Evolutionary conservation across 2,888 invertebrate genomes (phyloP).

Genomic region (Drosophila borealis): DNA sequence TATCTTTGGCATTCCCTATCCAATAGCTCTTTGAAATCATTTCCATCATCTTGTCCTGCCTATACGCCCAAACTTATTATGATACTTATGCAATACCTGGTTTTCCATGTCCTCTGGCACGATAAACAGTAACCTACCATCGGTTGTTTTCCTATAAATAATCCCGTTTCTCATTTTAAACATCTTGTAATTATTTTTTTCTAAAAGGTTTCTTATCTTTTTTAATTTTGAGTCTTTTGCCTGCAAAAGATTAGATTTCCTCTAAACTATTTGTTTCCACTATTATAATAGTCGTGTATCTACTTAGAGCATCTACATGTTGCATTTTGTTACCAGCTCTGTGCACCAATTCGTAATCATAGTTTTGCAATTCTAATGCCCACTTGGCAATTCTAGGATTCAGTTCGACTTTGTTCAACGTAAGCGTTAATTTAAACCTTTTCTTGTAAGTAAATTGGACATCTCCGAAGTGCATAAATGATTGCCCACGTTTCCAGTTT

Average conservation of each 20-base stretch:
- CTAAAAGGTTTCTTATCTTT: background rate
- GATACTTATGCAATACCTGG: background rate
- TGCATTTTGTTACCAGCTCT: no score
- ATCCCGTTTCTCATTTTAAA: background rate
- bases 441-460: background rate
- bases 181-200: background rate
- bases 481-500: background rate
- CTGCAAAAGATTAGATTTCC: no score
- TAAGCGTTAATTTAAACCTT: background rate
- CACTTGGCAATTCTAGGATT: no score
- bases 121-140: background rate
- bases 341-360: no score
- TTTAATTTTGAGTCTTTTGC: background rate
- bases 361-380: no score
- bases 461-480: background rate
- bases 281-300: no score
- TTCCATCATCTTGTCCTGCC: background rate
- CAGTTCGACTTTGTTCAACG: no score
- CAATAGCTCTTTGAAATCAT: background rate
- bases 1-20: no score
- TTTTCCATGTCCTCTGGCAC: background rate
- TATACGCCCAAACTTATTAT: background rate
- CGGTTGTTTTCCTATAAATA: background rate
- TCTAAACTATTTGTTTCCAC: no score
- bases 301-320: no score